phyloP scores from a whole-genome alignment of 2,113 vertebrate genomes.

The Neogobius melanostomus region DNA sequence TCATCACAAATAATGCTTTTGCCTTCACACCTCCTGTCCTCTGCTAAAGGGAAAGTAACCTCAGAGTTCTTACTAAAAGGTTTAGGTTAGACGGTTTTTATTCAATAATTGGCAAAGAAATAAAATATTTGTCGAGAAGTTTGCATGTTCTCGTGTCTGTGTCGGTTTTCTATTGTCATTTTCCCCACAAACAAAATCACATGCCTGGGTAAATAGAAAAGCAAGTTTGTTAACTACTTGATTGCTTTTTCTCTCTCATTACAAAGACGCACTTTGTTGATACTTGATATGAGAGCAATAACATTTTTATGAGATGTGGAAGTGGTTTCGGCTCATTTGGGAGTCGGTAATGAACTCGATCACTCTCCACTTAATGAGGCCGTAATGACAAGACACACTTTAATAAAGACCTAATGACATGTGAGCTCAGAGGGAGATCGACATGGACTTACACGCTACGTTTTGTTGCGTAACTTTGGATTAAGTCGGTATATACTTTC shows the following conservation, averaged over 20 bases:
- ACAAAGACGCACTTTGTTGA: not conserved
- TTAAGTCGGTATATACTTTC: no score
- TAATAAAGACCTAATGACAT: not conserved
- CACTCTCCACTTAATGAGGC: slow-evolving; percentile 1
- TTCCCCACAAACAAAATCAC: no score
- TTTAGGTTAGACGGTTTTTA: no score
- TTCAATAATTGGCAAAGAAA: no score
- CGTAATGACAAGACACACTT: not conserved
- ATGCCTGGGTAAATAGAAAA: not conserved
- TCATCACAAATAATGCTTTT: no score
- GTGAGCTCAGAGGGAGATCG: not conserved
- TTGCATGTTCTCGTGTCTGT: no score
- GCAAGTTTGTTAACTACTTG: not conserved
- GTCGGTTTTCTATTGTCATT: no score
- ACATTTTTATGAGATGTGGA: not conserved
- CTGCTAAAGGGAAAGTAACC: no score
- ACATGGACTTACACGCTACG: not conserved
- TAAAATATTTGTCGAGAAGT: no score
- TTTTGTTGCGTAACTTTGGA: no score
- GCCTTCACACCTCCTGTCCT: no score
- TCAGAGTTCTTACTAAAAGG: no score
- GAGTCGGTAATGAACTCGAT: not conserved
- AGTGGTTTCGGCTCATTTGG: not conserved
- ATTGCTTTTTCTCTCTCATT: not conserved
- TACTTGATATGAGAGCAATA: not conserved